A percentile compares a stretch with the other conserved stretches of the same genome.
Evolutionary conservation across 2,888 invertebrate species (phyloP).

Genomic region (Acrobasis suavella): DNA sequence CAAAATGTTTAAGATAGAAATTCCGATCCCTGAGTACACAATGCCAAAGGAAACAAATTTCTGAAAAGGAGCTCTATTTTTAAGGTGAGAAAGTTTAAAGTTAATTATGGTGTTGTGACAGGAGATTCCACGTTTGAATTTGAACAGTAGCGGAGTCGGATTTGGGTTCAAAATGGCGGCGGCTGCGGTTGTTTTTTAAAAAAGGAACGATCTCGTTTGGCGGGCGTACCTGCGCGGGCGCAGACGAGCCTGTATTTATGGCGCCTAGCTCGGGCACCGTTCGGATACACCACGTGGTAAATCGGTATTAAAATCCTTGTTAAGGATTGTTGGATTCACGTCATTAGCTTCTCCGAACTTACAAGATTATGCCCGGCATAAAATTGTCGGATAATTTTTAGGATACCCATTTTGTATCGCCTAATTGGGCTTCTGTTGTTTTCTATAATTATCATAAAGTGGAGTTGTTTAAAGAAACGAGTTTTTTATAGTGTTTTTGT

Average conservation of each 20-base stretch:
- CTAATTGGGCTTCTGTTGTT: constrained; percentile 34
- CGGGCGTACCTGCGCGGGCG: constrained; percentile 79
- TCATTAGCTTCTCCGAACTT: constrained; percentile 57
- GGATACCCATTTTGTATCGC: constrained; percentile 29
- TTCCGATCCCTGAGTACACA: constrained; percentile 31
- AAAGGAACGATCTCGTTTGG: constrained; percentile 79
- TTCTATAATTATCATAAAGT: constrained; percentile 24
- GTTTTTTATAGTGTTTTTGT: not conserved
- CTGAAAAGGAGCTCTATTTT: constrained; percentile 79
- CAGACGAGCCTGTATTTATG: constrained; percentile 81
- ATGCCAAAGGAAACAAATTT: constrained; percentile 51
- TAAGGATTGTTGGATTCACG: constrained; percentile 73
- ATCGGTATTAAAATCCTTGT: constrained; percentile 71
- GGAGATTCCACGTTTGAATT: constrained; percentile 38
- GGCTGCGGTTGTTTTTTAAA: constrained; percentile 53
- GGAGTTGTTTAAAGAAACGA: constrained; percentile 23
- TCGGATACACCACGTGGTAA: constrained; percentile 68
- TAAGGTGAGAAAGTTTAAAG: constrained; percentile 78
- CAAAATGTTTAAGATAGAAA: constrained; percentile 39
- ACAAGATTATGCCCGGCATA: constrained; percentile 41
- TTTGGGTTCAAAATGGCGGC: constrained; percentile 47
- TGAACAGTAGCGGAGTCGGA: constrained; percentile 37
- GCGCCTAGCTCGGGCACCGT: constrained; percentile 69
- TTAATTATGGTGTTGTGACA: constrained; percentile 71
- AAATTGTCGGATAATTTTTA: constrained; percentile 35